These are phyloP conservation scores for Artibeus lituratus DNA, from an alignment of 2,797 vertebrate species.

Conservation along the genomic window DNA sequence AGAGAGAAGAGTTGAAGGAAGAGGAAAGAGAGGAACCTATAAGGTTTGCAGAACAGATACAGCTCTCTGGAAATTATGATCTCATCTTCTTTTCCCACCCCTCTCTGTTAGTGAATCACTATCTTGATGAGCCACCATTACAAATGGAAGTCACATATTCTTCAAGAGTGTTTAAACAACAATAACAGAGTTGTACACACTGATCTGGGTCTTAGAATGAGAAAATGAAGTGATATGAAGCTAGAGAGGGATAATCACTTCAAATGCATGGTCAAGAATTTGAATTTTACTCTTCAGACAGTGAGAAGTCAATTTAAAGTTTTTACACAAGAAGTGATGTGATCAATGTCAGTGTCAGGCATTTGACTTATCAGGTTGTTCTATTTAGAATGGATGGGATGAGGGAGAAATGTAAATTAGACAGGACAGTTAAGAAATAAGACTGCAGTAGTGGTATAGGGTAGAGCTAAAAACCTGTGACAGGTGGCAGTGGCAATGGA, in stretches of 20 bases:
- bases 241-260: neutral
- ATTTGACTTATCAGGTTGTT: neutral
- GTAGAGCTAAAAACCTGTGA: neutral
- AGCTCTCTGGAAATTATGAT: neutral
- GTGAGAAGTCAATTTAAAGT: neutral
- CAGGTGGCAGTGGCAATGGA: neutral
- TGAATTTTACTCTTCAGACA: neutral
- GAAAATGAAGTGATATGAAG: neutral
- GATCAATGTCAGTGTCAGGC: neutral
- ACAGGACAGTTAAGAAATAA: neutral
- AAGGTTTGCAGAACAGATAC: neutral
- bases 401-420: neutral
- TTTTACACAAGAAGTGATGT: neutral
- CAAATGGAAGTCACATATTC: neutral
- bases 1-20: neutral
- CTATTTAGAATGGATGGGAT: neutral
- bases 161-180: neutral
- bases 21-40: accelerated
- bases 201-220: neutral
- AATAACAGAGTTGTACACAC: neutral
- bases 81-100: neutral
- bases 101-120: neutral
- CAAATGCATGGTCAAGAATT: neutral
- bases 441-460: neutral
- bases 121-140: neutral